Base-by-base conservation (phyloP, 2,888 invertebrate species). In the Aspidiotus destructor region DNA sequence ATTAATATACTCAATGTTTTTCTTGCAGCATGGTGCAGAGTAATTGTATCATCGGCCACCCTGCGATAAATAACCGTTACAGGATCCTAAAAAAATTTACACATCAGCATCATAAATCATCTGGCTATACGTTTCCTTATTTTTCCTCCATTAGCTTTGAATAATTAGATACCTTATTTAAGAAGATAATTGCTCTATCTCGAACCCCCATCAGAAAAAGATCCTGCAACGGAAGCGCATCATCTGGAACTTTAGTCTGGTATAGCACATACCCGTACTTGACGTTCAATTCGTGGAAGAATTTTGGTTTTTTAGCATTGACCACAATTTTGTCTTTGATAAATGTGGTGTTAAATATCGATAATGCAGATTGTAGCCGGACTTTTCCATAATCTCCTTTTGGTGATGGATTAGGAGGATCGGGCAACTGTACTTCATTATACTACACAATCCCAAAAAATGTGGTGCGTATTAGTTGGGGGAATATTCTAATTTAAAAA, bases 161-260 rank as follows among this genome's bases (percentile, higher is more conserved):
- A n/a, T 41, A 60, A 70, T 68, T 70, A n/a, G n/a, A n/a, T n/a
- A 75, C 74, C 65, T 74, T 71, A 63, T 74, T 72, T 9, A 89
- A 77, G 74, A 82, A 86, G 15, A 90, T 84, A 72, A 85, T 82
- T 1, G 85, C 86, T 72, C 87, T 79, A 76, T 91, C 91, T 28
- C 84, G 80, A 10, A 90, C 79, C 42, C 80, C 80, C 1, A 76
- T 74, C 7, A 87, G 80, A 15, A 77, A 75, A 3, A 90, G 77
- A 17, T 80, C 61, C 75, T 2, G 78, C 80, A 73, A 74, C 73
- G n/a, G n/a, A n/a, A n/a, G n/a, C 58, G 71, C 72, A 65, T 68
- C 73, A 9, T 72, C 72, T 1, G 78, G 77, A 48, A 86, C 71
- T 7, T 70, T 74, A 0, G 84, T 84, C 75, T 84, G 84, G 73